Evolutionary conservation across 2,888 invertebrate genomes (phyloP).

Genomic region (Neocrepidodera transversa): DNA sequence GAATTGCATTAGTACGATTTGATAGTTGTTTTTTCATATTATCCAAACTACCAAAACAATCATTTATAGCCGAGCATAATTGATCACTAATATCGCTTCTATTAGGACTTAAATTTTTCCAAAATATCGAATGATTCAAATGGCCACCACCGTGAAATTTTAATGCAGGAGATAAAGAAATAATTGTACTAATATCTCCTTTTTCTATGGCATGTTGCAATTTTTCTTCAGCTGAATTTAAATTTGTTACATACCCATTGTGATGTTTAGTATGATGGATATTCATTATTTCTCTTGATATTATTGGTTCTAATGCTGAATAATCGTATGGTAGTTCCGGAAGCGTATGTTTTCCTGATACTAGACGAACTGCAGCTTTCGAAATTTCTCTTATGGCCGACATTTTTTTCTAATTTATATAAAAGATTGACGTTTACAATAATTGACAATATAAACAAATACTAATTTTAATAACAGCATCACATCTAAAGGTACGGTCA

Average conservation of each 20-base stretch:
- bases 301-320: constrained; percentile 93
- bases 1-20: constrained; percentile 83
- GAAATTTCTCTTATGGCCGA: constrained; percentile 22
- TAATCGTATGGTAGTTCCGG: constrained; percentile 95
- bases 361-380: constrained; percentile 33
- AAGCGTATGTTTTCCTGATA: constrained; percentile 70
- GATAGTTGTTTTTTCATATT: constrained; percentile 86
- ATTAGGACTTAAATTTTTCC: constrained; percentile 89
- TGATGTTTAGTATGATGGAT: constrained; percentile 98
- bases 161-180: constrained; percentile 84
- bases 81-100: constrained; percentile 72
- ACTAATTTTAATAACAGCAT: too few species aligned
- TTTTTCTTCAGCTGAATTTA: constrained; percentile 94
- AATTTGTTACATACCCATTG: constrained; percentile 94
- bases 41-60: constrained; percentile 86
- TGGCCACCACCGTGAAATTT: constrained; percentile 99
- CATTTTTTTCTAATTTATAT: too few species aligned
- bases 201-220: constrained; percentile 79
- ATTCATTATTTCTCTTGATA: constrained; percentile 96
- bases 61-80: constrained; percentile 67
- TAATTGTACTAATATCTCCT: constrained; percentile 68
- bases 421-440: too few species aligned
- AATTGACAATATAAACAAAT: too few species aligned
- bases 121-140: constrained; percentile 98
- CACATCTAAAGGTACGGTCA: too few species aligned